A percentile compares a stretch with the other conserved stretches of the same genome.
These are phyloP conservation scores for Phenganax subtilis DNA, from an alignment of 92 coral and sea anemone species.

Conservation along the genomic window DNA sequence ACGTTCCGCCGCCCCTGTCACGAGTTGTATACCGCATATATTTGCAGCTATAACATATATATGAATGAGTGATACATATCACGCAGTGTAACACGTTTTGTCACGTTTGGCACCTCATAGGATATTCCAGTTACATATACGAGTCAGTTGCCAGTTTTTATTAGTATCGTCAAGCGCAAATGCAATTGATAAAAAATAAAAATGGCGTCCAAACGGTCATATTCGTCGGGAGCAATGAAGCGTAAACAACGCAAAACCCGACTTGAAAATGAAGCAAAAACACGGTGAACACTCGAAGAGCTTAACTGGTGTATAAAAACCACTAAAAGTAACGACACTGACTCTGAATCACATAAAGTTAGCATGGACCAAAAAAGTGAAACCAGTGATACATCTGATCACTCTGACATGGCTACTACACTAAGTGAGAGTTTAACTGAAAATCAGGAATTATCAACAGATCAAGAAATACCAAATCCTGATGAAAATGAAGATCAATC, in stretches of 20 bases:
- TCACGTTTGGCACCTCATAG: too few species aligned
- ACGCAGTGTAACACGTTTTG: not conserved
- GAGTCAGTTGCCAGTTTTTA: not conserved
- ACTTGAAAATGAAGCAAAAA: constrained; percentile 2
- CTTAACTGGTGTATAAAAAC: not conserved
- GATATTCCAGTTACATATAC: not conserved
- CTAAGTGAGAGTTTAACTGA: constrained; percentile 3
- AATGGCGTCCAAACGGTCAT: constrained; percentile 7
- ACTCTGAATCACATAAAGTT: constrained; percentile 12
- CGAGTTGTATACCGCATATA: not conserved
- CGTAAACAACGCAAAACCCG: constrained; percentile 14
- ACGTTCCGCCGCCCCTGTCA: too few species aligned
- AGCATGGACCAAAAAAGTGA: constrained; percentile 24
- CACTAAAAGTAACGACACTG: constrained; percentile 13
- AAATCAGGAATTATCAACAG: constrained; percentile 3
- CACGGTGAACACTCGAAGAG: constrained; percentile 3
- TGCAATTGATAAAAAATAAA: not conserved
- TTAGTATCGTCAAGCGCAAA: not conserved
- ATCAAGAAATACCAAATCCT: not conserved
- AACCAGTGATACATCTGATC: not conserved
- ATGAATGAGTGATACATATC: not conserved
- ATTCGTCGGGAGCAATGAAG: constrained; percentile 6
- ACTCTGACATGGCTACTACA: constrained; percentile 9
- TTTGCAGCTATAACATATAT: not conserved
- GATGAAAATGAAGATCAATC: not conserved